Conservation (phyloP, 2,888 invertebrate species). For the Calameuta filiformis region DNA sequence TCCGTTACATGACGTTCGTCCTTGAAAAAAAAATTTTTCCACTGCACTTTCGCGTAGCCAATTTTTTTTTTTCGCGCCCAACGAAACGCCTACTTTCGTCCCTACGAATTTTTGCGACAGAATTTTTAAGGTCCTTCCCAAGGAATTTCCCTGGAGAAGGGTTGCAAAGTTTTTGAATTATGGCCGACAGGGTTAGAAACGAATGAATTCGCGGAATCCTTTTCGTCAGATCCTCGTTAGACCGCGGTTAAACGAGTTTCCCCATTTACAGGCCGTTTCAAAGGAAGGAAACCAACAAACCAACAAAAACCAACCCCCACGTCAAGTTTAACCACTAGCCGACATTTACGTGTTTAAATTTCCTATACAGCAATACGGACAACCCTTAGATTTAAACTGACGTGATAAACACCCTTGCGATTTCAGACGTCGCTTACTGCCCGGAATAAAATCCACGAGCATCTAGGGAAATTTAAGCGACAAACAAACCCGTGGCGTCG, state of each 20-base stretch:
- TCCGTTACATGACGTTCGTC: no score
- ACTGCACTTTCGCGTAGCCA: no score
- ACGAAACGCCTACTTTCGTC: neutral
- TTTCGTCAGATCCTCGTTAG: neutral
- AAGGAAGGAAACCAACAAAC: neutral
- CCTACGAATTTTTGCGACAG: neutral
- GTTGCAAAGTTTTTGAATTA: neutral
- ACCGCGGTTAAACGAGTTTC: neutral
- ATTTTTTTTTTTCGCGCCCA: no score
- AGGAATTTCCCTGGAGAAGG: neutral
- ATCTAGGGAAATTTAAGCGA: neutral
- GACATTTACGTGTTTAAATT: neutral
- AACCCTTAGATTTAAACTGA: neutral
- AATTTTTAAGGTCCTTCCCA: neutral
- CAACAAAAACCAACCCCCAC: neutral
- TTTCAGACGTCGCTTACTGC: neutral
- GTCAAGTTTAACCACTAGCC: neutral
- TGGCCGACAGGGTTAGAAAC: neutral
- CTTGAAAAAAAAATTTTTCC: neutral
- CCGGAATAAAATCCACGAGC: neutral
- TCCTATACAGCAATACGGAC: neutral
- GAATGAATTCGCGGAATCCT: neutral
- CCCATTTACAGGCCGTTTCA: neutral
- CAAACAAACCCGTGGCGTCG: neutral
- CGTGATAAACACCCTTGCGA: neutral